Percentiles rank a stretch among this genome's conserved stretches.
These are phyloP conservation scores for Potamarius usumacintae DNA, from an alignment of 2,113 vertebrate species.

Conservation along the genomic window DNA sequence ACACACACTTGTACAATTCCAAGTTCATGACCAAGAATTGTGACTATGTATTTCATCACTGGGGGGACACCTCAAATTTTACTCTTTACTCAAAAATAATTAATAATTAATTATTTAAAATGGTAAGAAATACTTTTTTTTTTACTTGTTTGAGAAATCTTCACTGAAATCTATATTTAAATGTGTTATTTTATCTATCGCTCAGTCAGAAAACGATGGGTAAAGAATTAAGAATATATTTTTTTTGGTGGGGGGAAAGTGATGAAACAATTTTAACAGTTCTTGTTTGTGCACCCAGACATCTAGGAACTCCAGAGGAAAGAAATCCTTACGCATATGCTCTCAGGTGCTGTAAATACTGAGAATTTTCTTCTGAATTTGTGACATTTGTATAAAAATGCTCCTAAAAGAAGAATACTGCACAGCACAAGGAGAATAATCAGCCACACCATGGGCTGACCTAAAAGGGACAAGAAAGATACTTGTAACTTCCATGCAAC, in stretches of 20 bases:
- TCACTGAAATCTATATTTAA: neutral
- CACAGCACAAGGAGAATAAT: neutral
- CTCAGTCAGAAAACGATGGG: neutral
- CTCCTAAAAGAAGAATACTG: neutral
- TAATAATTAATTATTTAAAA: neutral
- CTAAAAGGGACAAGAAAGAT: neutral
- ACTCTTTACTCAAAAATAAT: neutral
- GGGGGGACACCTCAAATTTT: neutral
- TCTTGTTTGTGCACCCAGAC: neutral
- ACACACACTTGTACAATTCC: neutral
- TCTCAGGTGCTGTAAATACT: neutral
- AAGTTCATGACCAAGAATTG: neutral
- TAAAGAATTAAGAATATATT: neutral
- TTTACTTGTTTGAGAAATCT: neutral
- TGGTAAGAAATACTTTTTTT: neutral
- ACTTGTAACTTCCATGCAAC: neutral
- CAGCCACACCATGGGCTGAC: neutral
- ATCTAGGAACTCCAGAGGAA: neutral
- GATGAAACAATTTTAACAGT: neutral
- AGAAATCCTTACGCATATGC: constrained; percentile 15
- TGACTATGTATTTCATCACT: neutral
- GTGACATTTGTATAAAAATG: neutral
- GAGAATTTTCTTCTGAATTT: neutral
- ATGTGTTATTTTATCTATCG: neutral
- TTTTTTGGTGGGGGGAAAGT: neutral